Evolutionary conservation across 2,888 invertebrate species (phyloP).

Genomic region (Eulithis testata): DNA sequence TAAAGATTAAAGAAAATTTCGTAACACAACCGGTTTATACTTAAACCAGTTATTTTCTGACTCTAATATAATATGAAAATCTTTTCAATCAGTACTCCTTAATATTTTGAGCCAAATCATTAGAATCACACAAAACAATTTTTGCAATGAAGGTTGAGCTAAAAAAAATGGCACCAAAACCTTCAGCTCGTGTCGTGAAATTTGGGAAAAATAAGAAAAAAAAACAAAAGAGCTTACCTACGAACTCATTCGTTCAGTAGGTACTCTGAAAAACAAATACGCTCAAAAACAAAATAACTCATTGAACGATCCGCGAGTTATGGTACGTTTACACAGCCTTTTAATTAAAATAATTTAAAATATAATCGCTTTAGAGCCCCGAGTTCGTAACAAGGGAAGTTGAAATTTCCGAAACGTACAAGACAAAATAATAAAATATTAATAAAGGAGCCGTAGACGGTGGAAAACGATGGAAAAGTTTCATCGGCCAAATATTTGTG

Average conservation of each 20-base stretch:
- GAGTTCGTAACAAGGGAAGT: slow-evolving; percentile 81
- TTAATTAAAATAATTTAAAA: slow-evolving; percentile 85
- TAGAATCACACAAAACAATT: too few relatives aligned
- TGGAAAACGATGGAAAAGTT: slow-evolving; percentile 69
- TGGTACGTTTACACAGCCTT: slow-evolving; percentile 76
- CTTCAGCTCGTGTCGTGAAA: too few relatives aligned
- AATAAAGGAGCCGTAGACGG: slow-evolving; percentile 79
- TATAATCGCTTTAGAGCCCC: slow-evolving; percentile 81
- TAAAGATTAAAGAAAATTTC: neutral
- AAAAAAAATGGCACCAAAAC: too few relatives aligned
- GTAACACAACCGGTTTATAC: too few relatives aligned
- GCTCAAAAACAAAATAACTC: slow-evolving; percentile 24
- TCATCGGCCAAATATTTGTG: slow-evolving; percentile 81
- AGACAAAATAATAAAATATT: slow-evolving; percentile 85
- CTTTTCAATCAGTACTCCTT: too few relatives aligned
- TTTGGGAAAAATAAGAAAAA: too few relatives aligned
- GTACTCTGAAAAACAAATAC: neutral
- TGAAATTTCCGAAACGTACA: slow-evolving; percentile 77
- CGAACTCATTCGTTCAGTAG: neutral
- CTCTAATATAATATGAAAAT: too few relatives aligned
- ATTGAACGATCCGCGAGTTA: slow-evolving; percentile 43
- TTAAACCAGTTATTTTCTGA: too few relatives aligned
- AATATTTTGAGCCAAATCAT: too few relatives aligned
- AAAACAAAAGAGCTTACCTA: too few relatives aligned
- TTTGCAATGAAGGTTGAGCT: too few relatives aligned